These are phyloP conservation scores for Stercorarius parasiticus DNA, from an alignment of 2,113 vertebrate genomes.

Conservation along the genomic window DNA sequence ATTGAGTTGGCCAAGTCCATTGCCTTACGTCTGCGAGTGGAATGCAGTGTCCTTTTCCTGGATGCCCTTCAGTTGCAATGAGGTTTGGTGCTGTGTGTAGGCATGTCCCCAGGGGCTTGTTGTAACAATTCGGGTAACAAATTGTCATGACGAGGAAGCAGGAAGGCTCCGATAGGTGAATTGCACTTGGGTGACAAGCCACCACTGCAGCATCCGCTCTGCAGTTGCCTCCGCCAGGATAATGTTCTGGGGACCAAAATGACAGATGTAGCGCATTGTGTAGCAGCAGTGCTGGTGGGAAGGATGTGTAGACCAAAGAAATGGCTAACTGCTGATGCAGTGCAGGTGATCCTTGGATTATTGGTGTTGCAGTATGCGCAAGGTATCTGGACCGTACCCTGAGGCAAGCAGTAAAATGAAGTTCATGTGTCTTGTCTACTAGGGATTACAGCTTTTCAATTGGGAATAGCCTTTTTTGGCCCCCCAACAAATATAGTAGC, in stretches of 20 bases:
- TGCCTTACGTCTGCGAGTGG: neutral
- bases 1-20: conserved; percentile 19
- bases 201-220: neutral
- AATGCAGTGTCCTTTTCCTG: neutral
- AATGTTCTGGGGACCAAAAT: neutral
- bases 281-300: neutral
- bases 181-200: neutral
- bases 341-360: neutral
- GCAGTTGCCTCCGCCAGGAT: neutral
- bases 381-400: neutral
- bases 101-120: neutral
- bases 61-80: neutral
- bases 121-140: neutral
- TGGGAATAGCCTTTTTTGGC: neutral
- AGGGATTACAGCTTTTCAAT: neutral
- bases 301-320: neutral
- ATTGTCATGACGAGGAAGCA: neutral
- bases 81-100: neutral
- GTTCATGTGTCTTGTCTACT: fast-evolving
- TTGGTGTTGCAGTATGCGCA: neutral
- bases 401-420: neutral
- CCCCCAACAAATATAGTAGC: neutral
- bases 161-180: neutral
- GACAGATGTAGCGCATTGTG: neutral
- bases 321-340: neutral